phyloP scores from a whole-genome alignment of 1,140 invertebrate genomes.

The Trigoniulus corallinus region DNA sequence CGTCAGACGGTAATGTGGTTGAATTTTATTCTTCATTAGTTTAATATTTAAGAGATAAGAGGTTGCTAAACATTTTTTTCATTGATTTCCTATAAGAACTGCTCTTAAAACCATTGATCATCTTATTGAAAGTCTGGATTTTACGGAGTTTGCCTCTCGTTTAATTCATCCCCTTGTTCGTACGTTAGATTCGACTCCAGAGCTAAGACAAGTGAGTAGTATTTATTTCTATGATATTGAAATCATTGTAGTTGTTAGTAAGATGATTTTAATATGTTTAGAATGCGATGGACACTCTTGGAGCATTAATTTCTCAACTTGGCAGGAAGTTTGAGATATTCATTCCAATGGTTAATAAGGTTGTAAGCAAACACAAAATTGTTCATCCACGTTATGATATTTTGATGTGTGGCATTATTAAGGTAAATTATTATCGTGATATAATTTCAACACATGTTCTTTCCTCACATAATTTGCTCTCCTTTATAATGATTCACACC shows the following conservation, averaged over 20 bases:
- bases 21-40: background rate
- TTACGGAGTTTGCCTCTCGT: conserved; percentile 76
- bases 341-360: conserved; percentile 73
- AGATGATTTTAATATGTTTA: background rate
- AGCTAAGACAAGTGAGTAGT: conserved; percentile 42
- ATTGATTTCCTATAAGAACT: conserved; percentile 31
- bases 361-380: conserved; percentile 66
- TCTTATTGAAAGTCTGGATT: conserved; percentile 75
- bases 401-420: conserved; percentile 29
- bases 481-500: background rate
- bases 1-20: conserved; percentile 39
- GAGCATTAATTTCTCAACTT: conserved; percentile 69
- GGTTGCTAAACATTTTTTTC: background rate
- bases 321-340: conserved; percentile 84
- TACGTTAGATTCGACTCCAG: conserved; percentile 62
- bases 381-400: conserved; percentile 59
- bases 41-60: background rate
- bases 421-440: conserved; percentile 19
- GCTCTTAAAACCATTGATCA: conserved; percentile 85
- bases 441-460: background rate
- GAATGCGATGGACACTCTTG: conserved; percentile 77
- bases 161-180: conserved; percentile 79
- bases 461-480: conserved; percentile 2
- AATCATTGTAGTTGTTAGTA: background rate
- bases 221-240: background rate